Evolutionary conservation across 1,140 invertebrate species (phyloP), one percentile per base, ranked within the genome.

Genomic region (Trichonephila clavipes): DNA sequence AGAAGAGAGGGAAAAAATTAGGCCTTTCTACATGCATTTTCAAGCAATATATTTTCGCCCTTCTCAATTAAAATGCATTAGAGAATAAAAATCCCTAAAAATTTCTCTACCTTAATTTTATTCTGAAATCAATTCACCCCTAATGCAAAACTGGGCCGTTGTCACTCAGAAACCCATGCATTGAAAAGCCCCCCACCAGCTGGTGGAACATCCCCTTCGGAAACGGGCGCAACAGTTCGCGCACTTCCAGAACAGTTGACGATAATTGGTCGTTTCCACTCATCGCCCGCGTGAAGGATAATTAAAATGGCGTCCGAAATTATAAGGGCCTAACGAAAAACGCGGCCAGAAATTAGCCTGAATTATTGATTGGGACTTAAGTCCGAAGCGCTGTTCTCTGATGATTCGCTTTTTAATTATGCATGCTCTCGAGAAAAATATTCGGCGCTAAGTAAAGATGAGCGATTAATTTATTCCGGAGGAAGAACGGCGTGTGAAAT

Each of bases 261-360:
- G 88, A 89, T 89, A 89, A 89, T 72, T 89, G 64, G 66, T 89
- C 44, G 21, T 19, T 89, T 28, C 34, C 66, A 59, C 66, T 59
- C 88, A 51, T 16, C 58, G 10, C 51, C 51, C 44, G 64, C 64
- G 66, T 28, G 51, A 77, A 14, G 44, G 34, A 89, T 89, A 89
- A 89, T 89, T 89, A 89, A 89, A 77, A 77, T 69, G 66, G 44
- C 88, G 88, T n/a, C 21, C 28, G 21, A 59, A 89, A 89, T 89
- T 72, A 77, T 19, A 89, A 19, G 88, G 51, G 51, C 51, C 34
- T 7, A 66, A 44, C 61, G 72, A 89, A 89, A 89, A 72, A 89
- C 59, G 40, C 40, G 3, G 21, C 61, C 21, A 40, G 18, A 87
- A 88, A 88, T 88, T 88, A 64, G 86, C 28, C 61, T 88, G 86